phyloP scores from a whole-genome alignment of 2,888 invertebrate genomes.

The Tenthredo amoena region DNA sequence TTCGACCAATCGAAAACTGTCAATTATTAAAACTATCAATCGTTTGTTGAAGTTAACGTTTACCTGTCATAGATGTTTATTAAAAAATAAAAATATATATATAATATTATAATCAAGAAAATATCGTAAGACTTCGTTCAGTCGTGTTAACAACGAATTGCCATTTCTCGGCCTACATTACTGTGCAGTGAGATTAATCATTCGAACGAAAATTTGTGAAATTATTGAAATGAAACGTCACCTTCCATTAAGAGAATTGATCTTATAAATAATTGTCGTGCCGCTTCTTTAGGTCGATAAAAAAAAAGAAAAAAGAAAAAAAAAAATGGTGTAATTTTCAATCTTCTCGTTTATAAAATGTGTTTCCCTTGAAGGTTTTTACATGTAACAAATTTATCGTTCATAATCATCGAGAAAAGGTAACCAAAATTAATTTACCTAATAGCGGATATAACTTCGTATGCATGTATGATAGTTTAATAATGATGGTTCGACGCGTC shows the following conservation, averaged over 20 bases:
- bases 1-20: constrained; percentile 70
- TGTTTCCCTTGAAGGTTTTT: background rate
- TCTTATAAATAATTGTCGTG: constrained; percentile 2
- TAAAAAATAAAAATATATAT: constrained; percentile 41
- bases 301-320: background rate
- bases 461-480: background rate
- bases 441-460: background rate
- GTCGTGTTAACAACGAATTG: constrained; percentile 41
- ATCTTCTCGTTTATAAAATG: background rate
- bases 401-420: constrained; percentile 33
- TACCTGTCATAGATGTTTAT: constrained; percentile 18
- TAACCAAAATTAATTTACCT: constrained; percentile 9
- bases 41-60: constrained; percentile 63
- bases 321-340: constrained; percentile 1
- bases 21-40: constrained; percentile 69
- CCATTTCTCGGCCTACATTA: constrained; percentile 40
- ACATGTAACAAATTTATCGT: constrained; percentile 10
- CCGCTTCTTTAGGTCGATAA: background rate
- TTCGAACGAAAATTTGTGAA: background rate
- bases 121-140: constrained; percentile 29
- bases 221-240: background rate
- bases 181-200: constrained; percentile 36
- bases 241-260: background rate
- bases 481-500: background rate
- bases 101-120: constrained; percentile 37